These are phyloP conservation scores for Carollia perspicillata DNA, from an alignment of 2,113 vertebrate genomes.

Conservation along the genomic window DNA sequence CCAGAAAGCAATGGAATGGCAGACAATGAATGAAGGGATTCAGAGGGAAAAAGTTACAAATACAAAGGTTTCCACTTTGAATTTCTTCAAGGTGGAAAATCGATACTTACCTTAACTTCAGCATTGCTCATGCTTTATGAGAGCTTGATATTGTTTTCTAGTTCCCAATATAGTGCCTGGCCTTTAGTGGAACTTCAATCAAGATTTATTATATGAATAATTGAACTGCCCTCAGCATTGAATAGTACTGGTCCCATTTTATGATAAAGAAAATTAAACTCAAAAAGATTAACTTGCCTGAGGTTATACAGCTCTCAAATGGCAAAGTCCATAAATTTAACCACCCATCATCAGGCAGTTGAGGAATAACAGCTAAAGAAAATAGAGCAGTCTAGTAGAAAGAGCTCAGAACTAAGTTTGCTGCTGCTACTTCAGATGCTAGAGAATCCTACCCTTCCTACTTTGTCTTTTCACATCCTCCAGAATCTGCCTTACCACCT, in stretches of 20 bases:
- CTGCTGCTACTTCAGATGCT: neutral
- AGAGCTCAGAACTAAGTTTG: neutral
- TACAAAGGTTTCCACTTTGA: neutral
- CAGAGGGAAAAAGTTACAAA: neutral
- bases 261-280: neutral
- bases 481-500: neutral
- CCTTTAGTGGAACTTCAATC: neutral
- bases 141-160: neutral
- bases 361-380: neutral
- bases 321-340: neutral
- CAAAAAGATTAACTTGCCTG: neutral
- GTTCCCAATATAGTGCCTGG: neutral
- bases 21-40: neutral
- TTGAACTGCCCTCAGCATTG: neutral
- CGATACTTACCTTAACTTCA: neutral
- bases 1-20: neutral
- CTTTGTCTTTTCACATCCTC: neutral
- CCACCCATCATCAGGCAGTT: neutral
- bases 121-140: neutral
- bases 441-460: neutral
- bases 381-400: neutral
- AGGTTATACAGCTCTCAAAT: neutral
- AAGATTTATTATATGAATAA: constrained; percentile 2
- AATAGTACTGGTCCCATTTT: neutral
- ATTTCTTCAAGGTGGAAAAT: no score